Evolutionary conservation across 1,140 invertebrate species (phyloP), one percentile per base, ranked within the genome.

Genomic region (Monochamus saltuarius): DNA sequence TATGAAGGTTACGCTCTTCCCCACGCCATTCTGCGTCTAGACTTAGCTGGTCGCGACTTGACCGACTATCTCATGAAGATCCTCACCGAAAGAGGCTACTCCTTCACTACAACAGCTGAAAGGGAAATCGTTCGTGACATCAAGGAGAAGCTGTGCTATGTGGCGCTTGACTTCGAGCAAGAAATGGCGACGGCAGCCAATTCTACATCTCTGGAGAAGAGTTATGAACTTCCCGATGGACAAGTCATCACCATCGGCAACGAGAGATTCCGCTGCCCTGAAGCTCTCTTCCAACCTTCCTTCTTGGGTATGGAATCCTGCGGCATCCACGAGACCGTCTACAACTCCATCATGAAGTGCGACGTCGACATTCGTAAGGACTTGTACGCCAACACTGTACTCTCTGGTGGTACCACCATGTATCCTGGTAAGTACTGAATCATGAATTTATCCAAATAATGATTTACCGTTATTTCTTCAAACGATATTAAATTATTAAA

Each of bases 261-360:
- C 80, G 94, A 97, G 79, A 85, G 95, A 76, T 97, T 98, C 94
- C 89, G 95, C 82, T 98, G 93, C 81, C 95, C 95, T 37, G 95
- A 97, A 77, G 94, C 95, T 66, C 85, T 98, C 59, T 97, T 97
- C 91, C 94, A 96, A 79, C 93, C 94, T 65, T 92, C 90, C 56
- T 95, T 95, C 89, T 78, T 95, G 81, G 91, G 94, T 78, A 95
- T 96, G 92, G 94, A 96, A 87, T 91, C 92, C 50, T 91, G 89
- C 78, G 93, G 93, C 70, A 94, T 95, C 79, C 92, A 95, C 76
- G 93, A 96, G 81, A 95, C 94, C 68, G 92, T 92, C 51, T 96
- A 94, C 88, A 96, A 96, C 83, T 94, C 91, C 66, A 96, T 97
- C 84, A 95, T 96, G 93, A 95, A 95, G 85, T 95, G 93, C 81